Base-by-base conservation (phyloP, 2,888 invertebrate genomes). In the Ganaspis brasiliensis region DNA sequence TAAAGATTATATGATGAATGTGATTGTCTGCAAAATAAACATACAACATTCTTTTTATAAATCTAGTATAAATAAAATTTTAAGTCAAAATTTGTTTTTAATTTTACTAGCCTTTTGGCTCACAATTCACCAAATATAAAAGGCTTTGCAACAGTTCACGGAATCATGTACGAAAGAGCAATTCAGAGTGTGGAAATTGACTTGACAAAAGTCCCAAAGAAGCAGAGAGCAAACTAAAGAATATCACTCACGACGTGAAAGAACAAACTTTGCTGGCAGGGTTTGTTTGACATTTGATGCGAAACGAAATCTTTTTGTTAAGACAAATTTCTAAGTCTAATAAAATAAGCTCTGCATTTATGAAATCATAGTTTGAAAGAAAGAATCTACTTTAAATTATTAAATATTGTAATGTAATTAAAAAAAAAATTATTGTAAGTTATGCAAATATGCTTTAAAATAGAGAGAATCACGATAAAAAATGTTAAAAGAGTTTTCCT, bases 151-250 rank as follows among this genome's bases (percentile, higher is more conserved):
- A 26, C 6, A 24, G 26, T 57, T 57, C 14, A n/a, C 24, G 12
- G 26, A 14, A 26, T 31, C 31, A 0, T 24, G 26, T 26, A 26
- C 26, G 57, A 26, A 57, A 57, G 26, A 26, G 31, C 16, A 16
- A 59, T 26, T 31, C 16, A 31, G 10, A 59, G n/a, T 31, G 16
- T 26, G 31, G n/a, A 59, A 59, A 59, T 59, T 59, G n/a, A 26
- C 26, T 59, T 59, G 59, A 31, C 59, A n/a, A 16, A 31, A 59
- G 31, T 31, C 59, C 59, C 16, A 31, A 31, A 59, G 10, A 16
- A 59, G n/a, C 16, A 10, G 35, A 59, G 26, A 10, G 26, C 31
- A 59, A 31, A 59, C 31, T 31, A 26, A 56, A 14, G 31, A 59
- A 31, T 26, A 59, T 59, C 59, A 9, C 31, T 59, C 26, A 16